A percentile compares a stretch with the other conserved stretches of the same genome.
phyloP scores from a whole-genome alignment of 2,797 vertebrate genomes.

The Danio kyathit region DNA sequence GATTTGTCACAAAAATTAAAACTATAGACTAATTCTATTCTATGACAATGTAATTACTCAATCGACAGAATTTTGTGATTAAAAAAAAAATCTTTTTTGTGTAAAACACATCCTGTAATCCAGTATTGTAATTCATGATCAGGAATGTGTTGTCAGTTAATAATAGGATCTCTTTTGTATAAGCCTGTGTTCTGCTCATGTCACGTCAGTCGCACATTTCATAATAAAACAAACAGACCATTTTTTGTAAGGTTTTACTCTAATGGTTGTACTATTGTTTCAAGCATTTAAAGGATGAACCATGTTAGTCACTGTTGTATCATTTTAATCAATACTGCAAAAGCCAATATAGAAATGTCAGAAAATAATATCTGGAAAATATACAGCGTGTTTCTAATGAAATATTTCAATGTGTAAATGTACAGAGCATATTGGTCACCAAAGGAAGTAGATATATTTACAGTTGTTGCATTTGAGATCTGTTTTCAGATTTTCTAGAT shows the following conservation, averaged over 20 bases:
- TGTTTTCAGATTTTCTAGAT: slow-evolving; percentile 9
- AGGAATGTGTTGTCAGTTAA: slow-evolving; percentile 35
- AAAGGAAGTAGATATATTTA: slow-evolving; percentile 52
- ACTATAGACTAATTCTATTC: neutral
- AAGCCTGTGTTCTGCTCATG: neutral
- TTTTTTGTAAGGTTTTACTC: neutral
- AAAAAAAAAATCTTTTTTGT: neutral
- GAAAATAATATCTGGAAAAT: slow-evolving; percentile 49
- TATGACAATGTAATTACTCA: neutral
- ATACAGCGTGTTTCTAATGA: slow-evolving; percentile 47
- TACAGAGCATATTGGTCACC: slow-evolving; percentile 59
- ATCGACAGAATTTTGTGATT: slow-evolving; percentile 5
- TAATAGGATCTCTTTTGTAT: slow-evolving; percentile 9
- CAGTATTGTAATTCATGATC: neutral
- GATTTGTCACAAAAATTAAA: neutral
- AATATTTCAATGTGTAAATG: slow-evolving; percentile 50
- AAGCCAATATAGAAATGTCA: slow-evolving; percentile 41
- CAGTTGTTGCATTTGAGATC: slow-evolving; percentile 12
- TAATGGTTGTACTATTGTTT: neutral
- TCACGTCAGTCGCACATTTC: slow-evolving; percentile 1
- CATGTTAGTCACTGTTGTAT: neutral
- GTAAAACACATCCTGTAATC: neutral
- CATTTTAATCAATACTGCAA: neutral
- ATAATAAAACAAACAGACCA: slow-evolving; percentile 6
- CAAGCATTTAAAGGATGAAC: slow-evolving; percentile 10